phyloP scores from a whole-genome alignment of 2,113 vertebrate genomes.

The Centropristis striata region DNA sequence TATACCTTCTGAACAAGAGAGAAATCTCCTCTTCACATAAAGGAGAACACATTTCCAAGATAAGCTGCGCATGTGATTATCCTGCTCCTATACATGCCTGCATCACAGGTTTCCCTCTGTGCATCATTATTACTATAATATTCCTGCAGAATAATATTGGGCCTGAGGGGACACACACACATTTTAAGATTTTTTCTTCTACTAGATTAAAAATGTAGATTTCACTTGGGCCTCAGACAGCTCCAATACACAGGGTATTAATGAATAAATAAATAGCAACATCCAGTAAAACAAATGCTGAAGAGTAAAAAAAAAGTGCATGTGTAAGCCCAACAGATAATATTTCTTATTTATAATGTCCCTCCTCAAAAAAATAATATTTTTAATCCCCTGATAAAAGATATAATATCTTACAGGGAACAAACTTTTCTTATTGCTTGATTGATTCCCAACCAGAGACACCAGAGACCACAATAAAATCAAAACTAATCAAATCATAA shows the following conservation, averaged over 20 bases:
- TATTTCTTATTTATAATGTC: neutral
- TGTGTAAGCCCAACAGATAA: neutral
- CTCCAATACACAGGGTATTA: neutral
- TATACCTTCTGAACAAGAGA: slow-evolving; percentile 52
- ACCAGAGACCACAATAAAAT: neutral
- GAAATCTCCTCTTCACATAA: slow-evolving; percentile 37
- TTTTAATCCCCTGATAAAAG: neutral
- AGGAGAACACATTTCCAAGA: slow-evolving; percentile 47
- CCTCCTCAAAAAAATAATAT: neutral
- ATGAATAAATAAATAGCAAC: neutral
- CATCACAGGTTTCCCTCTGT: neutral
- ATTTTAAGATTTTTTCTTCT: neutral
- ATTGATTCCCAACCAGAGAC: no score
- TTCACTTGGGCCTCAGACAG: neutral
- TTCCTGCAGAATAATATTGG: neutral
- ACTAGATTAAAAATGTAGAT: neutral
- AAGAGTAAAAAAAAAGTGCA: neutral
- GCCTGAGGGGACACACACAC: no score
- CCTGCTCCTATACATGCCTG: slow-evolving; percentile 6
- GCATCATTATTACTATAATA: neutral
- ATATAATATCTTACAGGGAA: no score
- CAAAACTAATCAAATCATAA: neutral
- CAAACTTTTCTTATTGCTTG: no score
- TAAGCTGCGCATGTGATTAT: slow-evolving; percentile 57
- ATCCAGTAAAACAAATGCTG: neutral